Base-by-base conservation (phyloP, 53 echinoderm and acorn worm species). In the Holothuria scabra region DNA sequence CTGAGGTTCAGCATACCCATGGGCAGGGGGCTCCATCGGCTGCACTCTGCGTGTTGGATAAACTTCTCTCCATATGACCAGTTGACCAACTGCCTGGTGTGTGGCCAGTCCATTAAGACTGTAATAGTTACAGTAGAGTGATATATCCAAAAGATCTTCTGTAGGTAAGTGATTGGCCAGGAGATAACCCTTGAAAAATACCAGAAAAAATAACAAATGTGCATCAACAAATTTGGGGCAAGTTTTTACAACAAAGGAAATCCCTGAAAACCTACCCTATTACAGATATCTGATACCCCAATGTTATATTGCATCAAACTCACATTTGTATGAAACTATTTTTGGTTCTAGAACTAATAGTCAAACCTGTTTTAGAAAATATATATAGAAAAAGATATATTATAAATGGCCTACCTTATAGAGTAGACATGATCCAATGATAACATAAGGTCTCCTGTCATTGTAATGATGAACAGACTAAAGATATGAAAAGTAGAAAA, bases 401-500 rank as follows among this genome's bases (percentile, higher is more conserved):
- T 16, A 52, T 52, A 14, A 52, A 52, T 52, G 4, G 52, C 85
- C 46, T 85, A 95, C 95, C 89, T 93, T 97, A 75, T 97, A 94
- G 78, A 94, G 90, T 26, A 97, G 83, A 75, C 97, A 91, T 5
- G 92, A 92, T 55, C 97, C 97, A 26, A 97, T 68, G 35, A 97
- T 90, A 23, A 94, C 90, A 74, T 92, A 97, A 3, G 97, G 97
- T 71, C 97, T 82, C 75, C 97, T 88, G 90, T 97, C 94, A 62
- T 97, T 94, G 79, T 94, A 97, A 87, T 97, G 97, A 49, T 90
- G 92, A 67, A 94, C 97, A 84, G 92, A 97, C 95, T 95, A 81
- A 35, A 57, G 55, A 76, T 67, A 38, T 80, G 21, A 59, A 20
- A 63, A n/a, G n/a, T n/a, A n/a, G n/a, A n/a, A n/a, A n/a, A n/a